phyloP scores from a whole-genome alignment of 2,797 vertebrate genomes.

The Anguilla pacifica region DNA sequence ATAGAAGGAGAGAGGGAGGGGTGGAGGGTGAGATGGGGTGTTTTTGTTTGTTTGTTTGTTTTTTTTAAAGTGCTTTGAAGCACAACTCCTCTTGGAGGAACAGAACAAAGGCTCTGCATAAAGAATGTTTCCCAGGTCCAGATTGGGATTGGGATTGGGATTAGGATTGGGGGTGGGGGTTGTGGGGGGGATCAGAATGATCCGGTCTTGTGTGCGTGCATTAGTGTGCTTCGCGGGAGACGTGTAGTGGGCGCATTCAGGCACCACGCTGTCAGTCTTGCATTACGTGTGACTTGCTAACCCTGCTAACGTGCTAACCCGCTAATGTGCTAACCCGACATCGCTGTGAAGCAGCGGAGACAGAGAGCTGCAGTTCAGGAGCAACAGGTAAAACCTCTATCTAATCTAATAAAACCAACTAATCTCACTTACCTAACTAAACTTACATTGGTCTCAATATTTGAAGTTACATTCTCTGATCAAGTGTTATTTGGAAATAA shows the following conservation, averaged over 20 bases:
- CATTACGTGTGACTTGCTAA: background rate
- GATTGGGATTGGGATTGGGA: background rate
- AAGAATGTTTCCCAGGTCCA: slow-evolving; percentile 5
- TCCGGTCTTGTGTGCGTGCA: background rate
- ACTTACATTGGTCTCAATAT: slow-evolving; percentile 61
- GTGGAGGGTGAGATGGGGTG: background rate
- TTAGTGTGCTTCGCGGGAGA: background rate
- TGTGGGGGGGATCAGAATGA: background rate
- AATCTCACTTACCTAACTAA: slow-evolving; percentile 26
- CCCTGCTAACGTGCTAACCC: background rate
- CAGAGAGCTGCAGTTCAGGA: background rate
- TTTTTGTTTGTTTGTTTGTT: slow-evolving; percentile 13
- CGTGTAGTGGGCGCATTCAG: background rate
- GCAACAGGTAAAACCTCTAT: background rate
- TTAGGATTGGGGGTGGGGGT: background rate
- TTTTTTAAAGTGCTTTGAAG: slow-evolving; percentile 69
- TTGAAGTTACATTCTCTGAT: slow-evolving; percentile 76
- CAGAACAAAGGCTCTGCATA: slow-evolving; percentile 56
- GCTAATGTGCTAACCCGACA: background rate
- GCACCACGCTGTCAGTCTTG: background rate
- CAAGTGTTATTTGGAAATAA: slow-evolving; percentile 65
- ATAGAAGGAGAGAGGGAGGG: slow-evolving; percentile 41
- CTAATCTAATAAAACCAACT: slow-evolving; percentile 61
- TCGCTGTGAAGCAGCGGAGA: background rate
- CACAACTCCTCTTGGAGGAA: slow-evolving; percentile 73